phyloP scores from a whole-genome alignment of 2,113 vertebrate genomes.

The Gavia stellata region DNA sequence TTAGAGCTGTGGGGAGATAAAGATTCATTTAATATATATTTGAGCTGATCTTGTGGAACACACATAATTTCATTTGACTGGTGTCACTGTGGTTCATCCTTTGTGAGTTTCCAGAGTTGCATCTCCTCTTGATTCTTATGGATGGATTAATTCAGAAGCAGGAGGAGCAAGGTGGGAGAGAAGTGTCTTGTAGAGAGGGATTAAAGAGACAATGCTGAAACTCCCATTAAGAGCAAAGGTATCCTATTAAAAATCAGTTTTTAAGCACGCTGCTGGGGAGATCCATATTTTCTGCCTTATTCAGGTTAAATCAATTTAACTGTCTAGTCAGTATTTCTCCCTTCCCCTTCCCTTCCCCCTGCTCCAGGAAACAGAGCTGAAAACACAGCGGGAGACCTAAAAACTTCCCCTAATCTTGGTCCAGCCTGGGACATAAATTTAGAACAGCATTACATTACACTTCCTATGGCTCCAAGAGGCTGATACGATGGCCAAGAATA shows the following conservation, averaged over 20 bases:
- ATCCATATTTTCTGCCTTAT: background rate
- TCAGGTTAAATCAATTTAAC: background rate
- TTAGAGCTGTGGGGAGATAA: background rate
- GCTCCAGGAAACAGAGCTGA: background rate
- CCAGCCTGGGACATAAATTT: constrained; percentile 12
- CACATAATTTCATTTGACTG: background rate
- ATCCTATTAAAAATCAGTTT: background rate
- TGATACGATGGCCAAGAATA: background rate
- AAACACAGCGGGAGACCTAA: background rate
- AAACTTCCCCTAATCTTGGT: background rate
- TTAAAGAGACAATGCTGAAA: background rate
- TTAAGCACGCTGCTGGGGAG: background rate
- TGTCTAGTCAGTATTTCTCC: background rate
- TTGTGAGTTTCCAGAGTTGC: background rate
- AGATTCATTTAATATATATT: background rate
- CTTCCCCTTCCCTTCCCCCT: background rate
- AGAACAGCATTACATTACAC: background rate
- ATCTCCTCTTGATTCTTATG: background rate
- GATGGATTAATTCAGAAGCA: background rate
- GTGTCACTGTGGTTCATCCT: background rate
- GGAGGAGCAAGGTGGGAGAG: background rate
- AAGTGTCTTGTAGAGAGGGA: background rate
- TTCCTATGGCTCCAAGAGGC: background rate
- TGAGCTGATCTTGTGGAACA: background rate
- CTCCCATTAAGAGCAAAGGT: background rate